Conservation (phyloP, 2,888 invertebrate species). For the Syrphus vitripennis region DNA sequence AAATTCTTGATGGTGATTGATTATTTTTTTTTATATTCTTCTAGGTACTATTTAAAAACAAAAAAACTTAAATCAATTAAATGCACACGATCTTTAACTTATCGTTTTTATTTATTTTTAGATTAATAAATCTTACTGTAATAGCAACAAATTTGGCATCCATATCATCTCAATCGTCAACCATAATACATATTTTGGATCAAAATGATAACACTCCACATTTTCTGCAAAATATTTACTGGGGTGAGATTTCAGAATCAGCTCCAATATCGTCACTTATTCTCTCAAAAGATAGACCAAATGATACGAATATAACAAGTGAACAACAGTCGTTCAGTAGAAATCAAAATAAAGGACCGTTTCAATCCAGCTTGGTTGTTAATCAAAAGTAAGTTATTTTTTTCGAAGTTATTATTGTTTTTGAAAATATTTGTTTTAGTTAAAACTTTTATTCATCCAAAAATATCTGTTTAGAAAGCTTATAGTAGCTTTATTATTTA, state of each 20-base stretch:
- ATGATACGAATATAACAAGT: not conserved
- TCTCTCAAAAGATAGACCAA: constrained; percentile 82
- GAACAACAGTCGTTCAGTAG: constrained; percentile 14
- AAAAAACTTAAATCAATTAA: not conserved
- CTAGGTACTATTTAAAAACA: not conserved
- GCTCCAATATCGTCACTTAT: constrained; percentile 88
- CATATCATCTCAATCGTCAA: constrained; percentile 86
- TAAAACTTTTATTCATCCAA: too few species aligned
- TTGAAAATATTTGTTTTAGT: too few species aligned
- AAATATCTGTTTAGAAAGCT: too few species aligned
- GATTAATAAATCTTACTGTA: constrained; percentile 91
- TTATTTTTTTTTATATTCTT: not conserved
- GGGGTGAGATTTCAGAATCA: constrained; percentile 89
- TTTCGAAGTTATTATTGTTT: too few species aligned
- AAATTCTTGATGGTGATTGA: not conserved
- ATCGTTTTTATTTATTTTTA: constrained; percentile 67
- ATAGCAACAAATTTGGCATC: constrained; percentile 93
- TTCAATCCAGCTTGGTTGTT: constrained; percentile 14
- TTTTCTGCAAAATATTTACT: constrained; percentile 86
- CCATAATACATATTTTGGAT: constrained; percentile 93
- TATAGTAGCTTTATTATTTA: not conserved
- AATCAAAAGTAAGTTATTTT: constrained; percentile 50
- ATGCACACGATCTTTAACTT: not conserved
- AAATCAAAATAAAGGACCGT: not conserved
- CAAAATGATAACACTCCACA: constrained; percentile 92